Base-by-base conservation (phyloP, 2,113 vertebrate genomes). In the Muntiacus reevesi region DNA sequence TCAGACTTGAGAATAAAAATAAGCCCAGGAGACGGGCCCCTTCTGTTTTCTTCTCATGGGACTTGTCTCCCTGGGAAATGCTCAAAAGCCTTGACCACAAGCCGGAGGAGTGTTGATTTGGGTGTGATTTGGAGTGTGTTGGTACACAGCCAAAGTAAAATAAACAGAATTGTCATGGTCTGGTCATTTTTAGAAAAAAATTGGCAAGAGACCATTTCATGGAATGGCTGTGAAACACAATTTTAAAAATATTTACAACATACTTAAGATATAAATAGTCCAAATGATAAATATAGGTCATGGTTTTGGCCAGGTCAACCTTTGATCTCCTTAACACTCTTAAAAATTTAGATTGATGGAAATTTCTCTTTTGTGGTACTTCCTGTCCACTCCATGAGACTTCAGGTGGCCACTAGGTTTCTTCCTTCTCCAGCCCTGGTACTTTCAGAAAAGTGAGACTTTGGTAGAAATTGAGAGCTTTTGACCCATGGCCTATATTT, bases 141-240 rank as follows among this genome's bases (percentile, higher is more conserved):
- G 96, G 94, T 76, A 19, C 0, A 0, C 36, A 15, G 97, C 94
- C 97, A 98, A 64, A 60, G 82, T 3, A 3, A 83, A 87, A 78
- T 52, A 52, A 84, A 57, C 89, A 95, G 74, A 94, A 55, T 28
- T 97, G 94, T 96, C 91, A 33, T 91, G 43, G 52, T 78, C 78
- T 96, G 25, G 16, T n/a, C 52, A n/a, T 91, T 96, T 93, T 86
- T 50, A 85, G 95, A 96, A 91, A 95, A 78, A 96, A 97, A 96
- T 85, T 97, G 97, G 97, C 96, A 94, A 92, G 67, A 62, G 74
- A 95, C 67, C 62, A 81, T 89, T 89, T 97, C 84, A 89, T 52
- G 86, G 78, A 92, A 86, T 43, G 62, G 55, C 83, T 85, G 14
- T 40, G 52, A 97, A 84, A 91, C 79, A 87, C 16, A 28, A 92